These are phyloP conservation scores for Botia almorhae DNA, from an alignment of 2,797 vertebrate genomes.

Conservation along the genomic window DNA sequence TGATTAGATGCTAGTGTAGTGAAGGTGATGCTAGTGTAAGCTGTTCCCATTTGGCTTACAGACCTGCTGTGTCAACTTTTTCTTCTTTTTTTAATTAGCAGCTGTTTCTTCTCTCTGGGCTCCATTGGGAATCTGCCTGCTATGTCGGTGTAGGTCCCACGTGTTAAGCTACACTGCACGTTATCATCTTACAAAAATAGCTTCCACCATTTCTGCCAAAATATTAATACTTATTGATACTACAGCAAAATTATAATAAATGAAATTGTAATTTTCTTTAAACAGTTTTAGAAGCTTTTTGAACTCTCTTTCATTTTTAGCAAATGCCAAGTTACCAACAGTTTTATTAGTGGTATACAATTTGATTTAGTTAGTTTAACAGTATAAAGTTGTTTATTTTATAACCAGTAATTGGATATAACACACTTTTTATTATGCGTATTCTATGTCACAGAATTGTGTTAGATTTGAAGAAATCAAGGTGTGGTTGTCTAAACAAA, in stretches of 20 bases:
- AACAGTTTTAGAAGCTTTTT: neutral
- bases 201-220: neutral
- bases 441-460: neutral
- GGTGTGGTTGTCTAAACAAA: neutral
- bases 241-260: neutral
- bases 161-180: slow-evolving; percentile 47
- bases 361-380: too few species aligned
- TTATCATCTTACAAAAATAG: slow-evolving; percentile 13
- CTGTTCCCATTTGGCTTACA: slow-evolving; percentile 43
- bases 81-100: slow-evolving; percentile 54
- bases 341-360: too few species aligned
- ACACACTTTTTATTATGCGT: too few species aligned
- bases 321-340: neutral
- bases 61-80: slow-evolving; percentile 54
- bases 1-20: slow-evolving; percentile 32
- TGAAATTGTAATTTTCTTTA: neutral
- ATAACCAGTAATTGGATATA: too few species aligned
- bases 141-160: slow-evolving; percentile 52
- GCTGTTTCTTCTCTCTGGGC: slow-evolving; percentile 39
- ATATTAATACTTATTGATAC: neutral
- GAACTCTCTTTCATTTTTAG: too few species aligned
- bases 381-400: too few species aligned
- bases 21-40: slow-evolving; percentile 41
- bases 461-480: neutral
- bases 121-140: slow-evolving; percentile 50